phyloP scores from a whole-genome alignment of 2,888 invertebrate genomes.

The Chrysolina haemoptera region DNA sequence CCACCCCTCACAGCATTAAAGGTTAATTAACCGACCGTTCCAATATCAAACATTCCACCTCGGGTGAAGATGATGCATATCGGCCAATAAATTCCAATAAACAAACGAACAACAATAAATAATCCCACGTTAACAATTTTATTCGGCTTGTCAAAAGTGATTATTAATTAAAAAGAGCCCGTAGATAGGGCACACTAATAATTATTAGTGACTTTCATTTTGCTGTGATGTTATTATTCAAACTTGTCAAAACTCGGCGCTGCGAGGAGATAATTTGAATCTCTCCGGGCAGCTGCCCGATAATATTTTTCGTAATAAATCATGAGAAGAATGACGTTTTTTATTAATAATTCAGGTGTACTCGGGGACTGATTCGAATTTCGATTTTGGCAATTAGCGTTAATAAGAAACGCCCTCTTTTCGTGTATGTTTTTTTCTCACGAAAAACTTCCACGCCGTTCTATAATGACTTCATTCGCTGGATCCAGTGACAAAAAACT shows the following conservation, averaged over 20 bases:
- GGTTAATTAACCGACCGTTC: neutral
- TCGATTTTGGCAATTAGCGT: conserved; percentile 42
- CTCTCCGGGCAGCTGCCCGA: conserved; percentile 46
- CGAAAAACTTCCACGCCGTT: conserved; percentile 18
- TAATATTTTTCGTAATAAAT: conserved; percentile 45
- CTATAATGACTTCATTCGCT: conserved; percentile 20
- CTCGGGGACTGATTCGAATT: conserved; percentile 36
- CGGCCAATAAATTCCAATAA: conserved; percentile 27
- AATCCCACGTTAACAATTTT: conserved; percentile 36
- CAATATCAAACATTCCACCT: neutral
- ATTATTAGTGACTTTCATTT: conserved; percentile 46
- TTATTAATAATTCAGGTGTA: conserved; percentile 35
- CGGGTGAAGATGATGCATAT: conserved; percentile 16
- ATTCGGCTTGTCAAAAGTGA: conserved; percentile 37
- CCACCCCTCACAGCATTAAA: no score
- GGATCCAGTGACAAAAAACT: conserved; percentile 18
- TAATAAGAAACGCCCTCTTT: conserved; percentile 39
- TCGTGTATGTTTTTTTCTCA: conserved; percentile 35
- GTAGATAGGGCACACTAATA: conserved; percentile 37
- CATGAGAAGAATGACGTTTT: conserved; percentile 45
- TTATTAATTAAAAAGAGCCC: conserved; percentile 41
- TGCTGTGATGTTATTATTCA: conserved; percentile 48
- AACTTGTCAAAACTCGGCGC: conserved; percentile 46
- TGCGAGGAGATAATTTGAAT: conserved; percentile 43
- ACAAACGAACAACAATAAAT: conserved; percentile 29